Evolutionary conservation across 2,888 invertebrate genomes (phyloP).

Genomic region (Cheilosia vulpina): DNA sequence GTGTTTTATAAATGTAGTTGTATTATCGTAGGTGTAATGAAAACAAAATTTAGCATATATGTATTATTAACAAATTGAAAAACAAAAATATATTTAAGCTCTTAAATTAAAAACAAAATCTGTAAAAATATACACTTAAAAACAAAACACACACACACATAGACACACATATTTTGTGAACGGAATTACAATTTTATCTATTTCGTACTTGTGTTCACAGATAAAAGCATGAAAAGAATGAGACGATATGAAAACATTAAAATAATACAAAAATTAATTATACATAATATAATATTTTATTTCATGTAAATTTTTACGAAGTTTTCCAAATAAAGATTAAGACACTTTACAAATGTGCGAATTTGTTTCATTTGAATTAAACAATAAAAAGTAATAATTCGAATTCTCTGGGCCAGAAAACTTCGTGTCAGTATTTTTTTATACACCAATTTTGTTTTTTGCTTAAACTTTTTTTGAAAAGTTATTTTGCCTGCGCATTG

Average conservation of each 20-base stretch:
- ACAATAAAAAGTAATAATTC: too few relatives aligned
- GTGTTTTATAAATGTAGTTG: slow-evolving; percentile 76
- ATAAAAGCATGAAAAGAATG: slow-evolving; percentile 42
- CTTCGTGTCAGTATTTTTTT: too few relatives aligned
- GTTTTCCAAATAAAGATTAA: slow-evolving; percentile 82
- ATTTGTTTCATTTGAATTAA: slow-evolving; percentile 4
- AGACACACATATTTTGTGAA: slow-evolving; percentile 68
- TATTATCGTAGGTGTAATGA: slow-evolving; percentile 75
- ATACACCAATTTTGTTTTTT: too few relatives aligned
- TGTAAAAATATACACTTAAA: slow-evolving; percentile 79
- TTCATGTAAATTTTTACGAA: slow-evolving; percentile 76
- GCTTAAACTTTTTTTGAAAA: too few relatives aligned
- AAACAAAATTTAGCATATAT: slow-evolving; percentile 66
- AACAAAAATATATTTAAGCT: slow-evolving; percentile 68
- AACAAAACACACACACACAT: slow-evolving; percentile 75
- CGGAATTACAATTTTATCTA: slow-evolving; percentile 66
- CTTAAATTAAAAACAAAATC: slow-evolving; percentile 63
- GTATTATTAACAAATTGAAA: slow-evolving; percentile 59
- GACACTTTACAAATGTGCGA: slow-evolving; percentile 76
- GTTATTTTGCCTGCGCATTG: too few relatives aligned
- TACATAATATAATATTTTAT: slow-evolving; percentile 73
- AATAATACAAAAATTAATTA: slow-evolving; percentile 59
- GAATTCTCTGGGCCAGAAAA: too few relatives aligned
- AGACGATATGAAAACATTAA: slow-evolving; percentile 56
- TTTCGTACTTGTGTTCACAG: slow-evolving; percentile 72